Conservation (phyloP, 2,113 vertebrate species). For the Pluvialis apricaria region DNA sequence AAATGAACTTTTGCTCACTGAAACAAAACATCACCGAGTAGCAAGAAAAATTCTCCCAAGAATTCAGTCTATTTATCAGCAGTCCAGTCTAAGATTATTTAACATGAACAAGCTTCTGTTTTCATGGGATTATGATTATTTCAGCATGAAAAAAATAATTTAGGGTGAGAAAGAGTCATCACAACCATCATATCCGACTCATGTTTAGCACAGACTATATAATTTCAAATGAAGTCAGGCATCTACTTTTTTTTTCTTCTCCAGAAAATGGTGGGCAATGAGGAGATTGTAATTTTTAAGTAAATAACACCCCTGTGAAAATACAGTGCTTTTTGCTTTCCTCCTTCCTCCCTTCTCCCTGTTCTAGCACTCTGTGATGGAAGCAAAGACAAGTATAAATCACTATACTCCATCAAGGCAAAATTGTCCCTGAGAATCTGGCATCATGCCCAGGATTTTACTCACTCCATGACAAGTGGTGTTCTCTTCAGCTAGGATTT, state of each 20-base stretch:
- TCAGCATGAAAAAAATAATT: neutral
- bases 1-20: neutral
- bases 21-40: neutral
- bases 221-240: neutral
- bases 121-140: neutral
- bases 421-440: conserved; percentile 52
- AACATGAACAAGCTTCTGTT: neutral
- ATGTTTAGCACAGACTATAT: neutral
- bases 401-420: conserved; percentile 39
- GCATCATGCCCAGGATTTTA: conserved; percentile 49
- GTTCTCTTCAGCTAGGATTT: conserved; percentile 50
- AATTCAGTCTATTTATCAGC: neutral
- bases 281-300: neutral
- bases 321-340: neutral
- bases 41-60: neutral
- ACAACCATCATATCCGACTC: neutral
- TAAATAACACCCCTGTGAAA: neutral
- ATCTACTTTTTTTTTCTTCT: no score
- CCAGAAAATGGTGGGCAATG: neutral
- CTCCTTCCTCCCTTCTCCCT: neutral
- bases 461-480: conserved; percentile 52
- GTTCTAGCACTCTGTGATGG: neutral
- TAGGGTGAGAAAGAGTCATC: neutral
- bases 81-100: neutral
- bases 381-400: conserved; percentile 57